Evolutionary conservation across 1,140 invertebrate genomes (phyloP), one percentile per base, ranked within the genome.

Genomic region (Drosophila willistoni): DNA sequence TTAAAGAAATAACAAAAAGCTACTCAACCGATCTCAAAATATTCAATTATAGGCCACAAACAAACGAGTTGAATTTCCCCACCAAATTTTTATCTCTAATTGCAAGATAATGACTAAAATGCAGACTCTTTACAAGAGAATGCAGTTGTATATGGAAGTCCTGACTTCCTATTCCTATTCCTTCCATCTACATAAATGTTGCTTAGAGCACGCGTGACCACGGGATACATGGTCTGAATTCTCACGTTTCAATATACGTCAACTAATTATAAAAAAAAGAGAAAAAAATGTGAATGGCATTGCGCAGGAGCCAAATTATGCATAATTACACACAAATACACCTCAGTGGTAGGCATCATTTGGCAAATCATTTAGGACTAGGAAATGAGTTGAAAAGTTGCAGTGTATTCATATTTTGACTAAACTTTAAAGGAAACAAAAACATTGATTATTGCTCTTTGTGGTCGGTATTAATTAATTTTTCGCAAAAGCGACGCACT

Each of bases 161-260:
- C 29, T 29, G 29, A 4, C 25, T 25, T 25, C 25, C 25, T 25
- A 25, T n/a, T n/a, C 4, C 7, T 17, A 22, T 51, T 0, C n/a
- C 13, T 29, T 36, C 7, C 39, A 29, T 29, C 25, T 29, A 6
- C 25, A 7, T 25, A 12, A 39, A 6, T 5, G 7, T 63, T 34
- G 36, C 14, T 33, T 17, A 44, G 34, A 44, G 25, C 59, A 73
- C 57, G 56, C 33, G 44, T 63, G 44, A 29, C 84, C 56, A 69
- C 84, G 80, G 84, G 84, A 80, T 78, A 83, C 67, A 41, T 62
- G 36, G 34, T 14, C 7, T 13, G 36, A 69, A 60, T 62, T 69
- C 77, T 78, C 84, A 87, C 84, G 84, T 87, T 89, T 79, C 54
- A 59, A 47, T 72, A 61, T 47, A 60, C 39, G 29, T 61, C 12